Evolutionary conservation across 2,888 invertebrate species (phyloP).

Genomic region (Zelleria hepariella): DNA sequence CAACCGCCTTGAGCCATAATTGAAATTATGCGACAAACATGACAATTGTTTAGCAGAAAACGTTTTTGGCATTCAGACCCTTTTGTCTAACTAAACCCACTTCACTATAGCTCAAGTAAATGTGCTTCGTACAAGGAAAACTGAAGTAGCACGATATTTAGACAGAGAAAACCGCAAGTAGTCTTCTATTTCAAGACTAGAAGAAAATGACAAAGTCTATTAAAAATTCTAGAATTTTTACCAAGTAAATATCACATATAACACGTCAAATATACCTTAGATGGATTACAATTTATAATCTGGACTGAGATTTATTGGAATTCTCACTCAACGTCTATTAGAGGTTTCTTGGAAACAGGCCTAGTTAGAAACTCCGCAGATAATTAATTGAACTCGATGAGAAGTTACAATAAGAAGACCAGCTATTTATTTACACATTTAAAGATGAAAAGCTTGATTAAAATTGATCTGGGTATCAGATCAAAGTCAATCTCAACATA

Average conservation of each 20-base stretch:
- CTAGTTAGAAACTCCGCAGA: neutral
- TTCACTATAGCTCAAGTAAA: neutral
- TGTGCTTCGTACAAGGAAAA: no score
- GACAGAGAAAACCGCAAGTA: no score
- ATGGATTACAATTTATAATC: neutral
- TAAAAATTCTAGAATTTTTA: no score
- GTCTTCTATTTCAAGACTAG: no score
- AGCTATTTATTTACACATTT: no score
- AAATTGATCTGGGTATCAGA: neutral
- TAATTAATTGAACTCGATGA: no score
- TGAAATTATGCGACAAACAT: neutral
- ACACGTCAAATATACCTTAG: no score
- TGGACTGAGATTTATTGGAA: neutral
- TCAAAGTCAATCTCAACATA: neutral
- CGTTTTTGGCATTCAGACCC: neutral
- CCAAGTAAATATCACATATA: no score
- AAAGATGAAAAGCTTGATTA: neutral
- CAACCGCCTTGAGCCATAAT: neutral
- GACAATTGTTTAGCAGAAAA: neutral
- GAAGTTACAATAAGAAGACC: no score
- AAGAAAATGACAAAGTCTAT: no score
- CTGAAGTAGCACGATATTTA: no score
- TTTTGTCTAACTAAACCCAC: neutral
- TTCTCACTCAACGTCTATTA: neutral
- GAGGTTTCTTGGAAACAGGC: neutral